A percentile compares a stretch with the other conserved stretches of the same genome.
Conservation (phyloP, 1,140 invertebrate genomes). For the Nephotettix cincticeps region DNA sequence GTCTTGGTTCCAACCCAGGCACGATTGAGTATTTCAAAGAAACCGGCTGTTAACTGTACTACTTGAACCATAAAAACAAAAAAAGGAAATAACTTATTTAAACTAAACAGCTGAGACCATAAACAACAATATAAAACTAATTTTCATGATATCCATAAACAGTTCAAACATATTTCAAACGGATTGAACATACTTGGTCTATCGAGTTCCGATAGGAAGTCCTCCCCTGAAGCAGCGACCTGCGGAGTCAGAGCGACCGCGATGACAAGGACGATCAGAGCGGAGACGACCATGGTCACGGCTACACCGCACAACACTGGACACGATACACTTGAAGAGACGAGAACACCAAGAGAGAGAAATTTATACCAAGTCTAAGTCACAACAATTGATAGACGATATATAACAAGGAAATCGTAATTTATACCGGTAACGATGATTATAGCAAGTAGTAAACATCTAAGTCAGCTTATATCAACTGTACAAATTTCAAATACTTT, state of each 20-base stretch:
- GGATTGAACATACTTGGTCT: constrained; percentile 21
- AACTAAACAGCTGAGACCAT: too few relatives aligned
- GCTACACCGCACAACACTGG: background rate
- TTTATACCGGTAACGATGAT: background rate
- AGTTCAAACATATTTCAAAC: too few relatives aligned
- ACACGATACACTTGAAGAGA: background rate
- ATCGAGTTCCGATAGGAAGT: constrained; percentile 17
- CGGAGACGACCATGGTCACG: background rate
- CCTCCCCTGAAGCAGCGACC: background rate
- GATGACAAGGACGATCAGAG: background rate
- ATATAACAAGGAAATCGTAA: background rate
- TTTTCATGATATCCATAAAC: too few relatives aligned
- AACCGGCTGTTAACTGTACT: too few relatives aligned
- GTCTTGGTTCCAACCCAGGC: too few relatives aligned
- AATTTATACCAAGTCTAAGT: background rate
- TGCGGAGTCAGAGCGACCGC: background rate
- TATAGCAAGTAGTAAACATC: background rate
- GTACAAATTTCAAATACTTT: too few relatives aligned
- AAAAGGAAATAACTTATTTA: too few relatives aligned
- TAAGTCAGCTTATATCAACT: too few relatives aligned
- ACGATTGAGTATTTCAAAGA: too few relatives aligned
- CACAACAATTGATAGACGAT: background rate
- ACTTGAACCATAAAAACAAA: too few relatives aligned
- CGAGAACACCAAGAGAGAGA: background rate
- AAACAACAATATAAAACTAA: too few relatives aligned